Evolutionary conservation across 2,113 vertebrate species (phyloP).

Genomic region (Andinoacara biseriatus): DNA sequence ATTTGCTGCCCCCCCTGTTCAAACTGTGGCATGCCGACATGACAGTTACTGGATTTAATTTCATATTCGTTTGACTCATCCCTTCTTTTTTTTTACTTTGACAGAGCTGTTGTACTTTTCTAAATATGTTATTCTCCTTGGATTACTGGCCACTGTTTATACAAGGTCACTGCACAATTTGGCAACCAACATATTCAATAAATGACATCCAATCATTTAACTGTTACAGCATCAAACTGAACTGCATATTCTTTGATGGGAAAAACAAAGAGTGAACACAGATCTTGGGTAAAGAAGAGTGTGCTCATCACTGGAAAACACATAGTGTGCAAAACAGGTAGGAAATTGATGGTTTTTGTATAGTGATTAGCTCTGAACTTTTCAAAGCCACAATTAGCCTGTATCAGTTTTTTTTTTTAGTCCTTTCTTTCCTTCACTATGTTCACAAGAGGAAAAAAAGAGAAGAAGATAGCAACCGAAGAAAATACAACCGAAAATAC

Average conservation of each 20-base stretch:
- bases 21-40: conserved; percentile 19
- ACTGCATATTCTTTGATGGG: background rate
- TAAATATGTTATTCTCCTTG: conserved; percentile 4
- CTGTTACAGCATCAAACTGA: background rate
- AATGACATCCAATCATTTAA: background rate
- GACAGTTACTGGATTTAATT: conserved; percentile 41
- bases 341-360: conserved; percentile 18
- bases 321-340: background rate
- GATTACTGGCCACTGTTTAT: background rate
- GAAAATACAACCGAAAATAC: conserved; percentile 37
- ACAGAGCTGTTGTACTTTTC: background rate
- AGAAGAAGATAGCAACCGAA: conserved; percentile 37
- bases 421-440: background rate
- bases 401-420: conserved; percentile 20
- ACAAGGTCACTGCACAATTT: conserved; percentile 7
- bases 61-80: conserved; percentile 45
- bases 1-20: conserved; percentile 28
- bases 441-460: background rate
- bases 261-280: conserved; percentile 7
- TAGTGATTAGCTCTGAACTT: conserved; percentile 52
- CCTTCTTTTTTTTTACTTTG: background rate
- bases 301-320: conserved; percentile 9
- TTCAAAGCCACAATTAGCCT: conserved; percentile 50
- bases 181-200: background rate
- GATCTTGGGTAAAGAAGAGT: background rate